Evolutionary conservation across 2,113 vertebrate species (phyloP).

Genomic region (Vanacampus margaritifer): DNA sequence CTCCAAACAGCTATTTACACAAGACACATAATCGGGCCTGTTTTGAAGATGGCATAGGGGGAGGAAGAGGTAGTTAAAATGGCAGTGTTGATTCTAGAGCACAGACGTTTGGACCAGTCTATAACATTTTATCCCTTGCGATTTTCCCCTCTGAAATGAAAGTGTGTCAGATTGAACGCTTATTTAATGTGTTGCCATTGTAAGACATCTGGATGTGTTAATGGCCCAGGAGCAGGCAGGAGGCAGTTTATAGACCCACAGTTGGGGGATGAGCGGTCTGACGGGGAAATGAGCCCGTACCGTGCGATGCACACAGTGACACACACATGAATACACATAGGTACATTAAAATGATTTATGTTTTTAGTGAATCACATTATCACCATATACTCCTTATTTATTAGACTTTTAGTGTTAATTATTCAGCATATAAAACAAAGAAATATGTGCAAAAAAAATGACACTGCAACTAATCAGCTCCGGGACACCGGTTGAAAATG

Average conservation of each 20-base stretch:
- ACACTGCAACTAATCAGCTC: neutral
- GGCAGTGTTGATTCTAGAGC: conserved; percentile 50
- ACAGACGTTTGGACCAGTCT: conserved; percentile 56
- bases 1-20: conserved; percentile 9
- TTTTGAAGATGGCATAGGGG: conserved; percentile 25
- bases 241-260: conserved; percentile 65
- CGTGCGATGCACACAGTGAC: conserved; percentile 24
- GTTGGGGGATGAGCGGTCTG: conserved; percentile 46
- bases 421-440: conserved; percentile 2
- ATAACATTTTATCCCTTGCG: conserved; percentile 67
- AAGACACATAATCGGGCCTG: conserved; percentile 36
- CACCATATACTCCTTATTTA: conserved; percentile 10
- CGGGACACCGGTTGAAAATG: neutral
- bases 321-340: conserved; percentile 7
- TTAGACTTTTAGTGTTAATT: conserved; percentile 14
- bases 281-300: conserved; percentile 41
- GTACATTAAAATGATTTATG: conserved; percentile 2
- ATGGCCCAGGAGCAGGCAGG: conserved; percentile 66
- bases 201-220: conserved; percentile 70
- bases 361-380: conserved; percentile 2
- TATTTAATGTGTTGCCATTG: conserved; percentile 74
- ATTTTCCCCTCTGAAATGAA: conserved; percentile 57
- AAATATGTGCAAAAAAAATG: neutral
- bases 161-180: conserved; percentile 69
- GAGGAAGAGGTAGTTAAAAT: conserved; percentile 34